Base-by-base conservation (phyloP, 1,140 invertebrate genomes). In the Eueides isabella region DNA sequence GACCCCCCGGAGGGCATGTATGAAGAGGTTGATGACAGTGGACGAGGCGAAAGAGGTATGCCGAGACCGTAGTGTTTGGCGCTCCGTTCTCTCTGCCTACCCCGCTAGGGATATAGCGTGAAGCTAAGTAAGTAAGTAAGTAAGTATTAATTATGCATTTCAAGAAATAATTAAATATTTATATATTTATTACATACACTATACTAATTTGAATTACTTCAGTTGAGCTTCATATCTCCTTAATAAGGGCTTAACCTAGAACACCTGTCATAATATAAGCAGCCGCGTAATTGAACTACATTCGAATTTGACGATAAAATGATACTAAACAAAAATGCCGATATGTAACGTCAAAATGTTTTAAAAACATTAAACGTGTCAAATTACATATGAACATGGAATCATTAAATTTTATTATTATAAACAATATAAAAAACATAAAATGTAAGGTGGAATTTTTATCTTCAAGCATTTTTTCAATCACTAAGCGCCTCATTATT, bases 201-300 rank as follows among this genome's bases (percentile, higher is more conserved):
- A n/a, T 1, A 7, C 19, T 4, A 55, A 55, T 55, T 44, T 19
- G n/a, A 6, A 26, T 55, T 23, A 55, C 2, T 11, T 6, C 26
- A 12, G 48, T 55, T 26, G 1, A 55, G 48, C 48, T 23, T 55
- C 48, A 55, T 23, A 1, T 55, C 7, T 55, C 48, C 48, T 55
- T 55, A 55, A 55, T 55, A 55, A 55, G 48, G 48, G 7, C 26
- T 55, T 55, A 55, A 55, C 48, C 48, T 55, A 26, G 11, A 55
- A 55, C 23, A 55, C 48, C 19, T 12, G 48, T 55, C 23, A 55
- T 55, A 55, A 55, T 55, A 55, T 23, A 23, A 19, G 5, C 41
- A 44, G 5, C 6, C 48, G 48, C 48, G 23, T 26, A 19, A 55
- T 55, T 26, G 48, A 55, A 55, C 9, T 26, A 26, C 19, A 23